These are phyloP conservation scores for Cephalotes varians DNA, from an alignment of 2,888 invertebrate genomes.

Conservation along the genomic window DNA sequence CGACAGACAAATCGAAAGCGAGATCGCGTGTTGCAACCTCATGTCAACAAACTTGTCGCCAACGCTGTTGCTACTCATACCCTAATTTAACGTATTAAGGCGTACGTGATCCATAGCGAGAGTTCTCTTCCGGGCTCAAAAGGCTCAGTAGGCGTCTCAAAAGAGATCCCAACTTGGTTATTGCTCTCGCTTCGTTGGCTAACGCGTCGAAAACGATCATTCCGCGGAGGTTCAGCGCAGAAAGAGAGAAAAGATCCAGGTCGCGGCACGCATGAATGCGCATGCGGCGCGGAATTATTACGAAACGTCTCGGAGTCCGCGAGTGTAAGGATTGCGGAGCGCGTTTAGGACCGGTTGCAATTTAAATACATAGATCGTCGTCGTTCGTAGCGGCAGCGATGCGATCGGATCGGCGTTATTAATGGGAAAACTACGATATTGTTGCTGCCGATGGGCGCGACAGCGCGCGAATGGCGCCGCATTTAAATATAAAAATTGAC, in stretches of 20 bases:
- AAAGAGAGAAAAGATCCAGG: constrained; percentile 81
- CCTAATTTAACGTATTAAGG: constrained; percentile 33
- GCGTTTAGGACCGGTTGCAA: constrained; percentile 65
- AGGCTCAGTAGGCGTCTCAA: not conserved
- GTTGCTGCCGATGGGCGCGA: constrained; percentile 65
- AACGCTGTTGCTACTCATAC: constrained; percentile 6
- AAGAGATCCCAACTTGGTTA: not conserved
- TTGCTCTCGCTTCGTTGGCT: constrained; percentile 52
- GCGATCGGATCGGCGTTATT: constrained; percentile 76
- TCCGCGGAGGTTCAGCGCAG: constrained; percentile 67
- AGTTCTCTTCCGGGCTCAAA: not conserved
- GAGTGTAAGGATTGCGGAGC: constrained; percentile 68
- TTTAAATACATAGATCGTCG: constrained; percentile 71
- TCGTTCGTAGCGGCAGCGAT: constrained; percentile 57
- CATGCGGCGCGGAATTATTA: constrained; percentile 82
- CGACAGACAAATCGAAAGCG: constrained; percentile 25
- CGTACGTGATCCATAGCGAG: constrained; percentile 7
- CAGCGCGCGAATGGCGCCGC: constrained; percentile 58
- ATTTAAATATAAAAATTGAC: constrained; percentile 43
- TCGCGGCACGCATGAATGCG: constrained; percentile 84
- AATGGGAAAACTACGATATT: constrained; percentile 75
- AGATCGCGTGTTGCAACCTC: constrained; percentile 9
- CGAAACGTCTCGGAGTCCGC: constrained; percentile 79
- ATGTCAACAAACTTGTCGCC: constrained; percentile 23
- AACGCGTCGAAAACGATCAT: constrained; percentile 57